These are phyloP conservation scores for Rhopalosiphum maidis DNA, from an alignment of 1,140 invertebrate genomes.

Conservation along the genomic window DNA sequence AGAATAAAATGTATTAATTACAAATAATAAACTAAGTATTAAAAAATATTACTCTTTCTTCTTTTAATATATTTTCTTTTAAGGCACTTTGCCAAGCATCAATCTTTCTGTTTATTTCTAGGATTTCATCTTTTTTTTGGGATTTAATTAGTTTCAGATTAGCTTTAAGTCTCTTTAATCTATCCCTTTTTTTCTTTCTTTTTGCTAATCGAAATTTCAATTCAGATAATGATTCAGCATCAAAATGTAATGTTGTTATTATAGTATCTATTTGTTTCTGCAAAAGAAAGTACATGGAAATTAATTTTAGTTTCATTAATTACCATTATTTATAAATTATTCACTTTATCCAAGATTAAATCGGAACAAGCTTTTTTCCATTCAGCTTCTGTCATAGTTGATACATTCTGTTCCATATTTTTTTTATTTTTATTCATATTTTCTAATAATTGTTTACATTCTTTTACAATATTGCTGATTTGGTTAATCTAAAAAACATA, in stretches of 20 bases:
- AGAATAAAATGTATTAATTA: conserved; percentile 59
- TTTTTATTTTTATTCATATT: conserved; percentile 64
- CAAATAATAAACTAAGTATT: not conserved
- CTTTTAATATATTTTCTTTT: conserved; percentile 69
- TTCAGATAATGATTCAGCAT: conserved; percentile 63
- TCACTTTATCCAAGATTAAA: conserved; percentile 29
- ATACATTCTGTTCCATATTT: not conserved
- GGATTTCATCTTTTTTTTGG: conserved; percentile 63
- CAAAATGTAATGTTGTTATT: conserved; percentile 62
- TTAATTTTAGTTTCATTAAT: not conserved
- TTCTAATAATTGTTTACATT: conserved; percentile 63
- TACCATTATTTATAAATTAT: not conserved
- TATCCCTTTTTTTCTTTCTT: conserved; percentile 67
- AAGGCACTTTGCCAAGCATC: conserved; percentile 69
- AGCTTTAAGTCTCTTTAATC: conserved; percentile 65
- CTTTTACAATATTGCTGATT: conserved; percentile 61
- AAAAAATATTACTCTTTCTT: conserved; percentile 66
- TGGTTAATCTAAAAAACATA: conserved; percentile 63
- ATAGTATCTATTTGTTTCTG: not conserved
- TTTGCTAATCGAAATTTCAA: conserved; percentile 66
- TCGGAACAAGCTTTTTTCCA: conserved; percentile 10
- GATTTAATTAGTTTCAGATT: conserved; percentile 64
- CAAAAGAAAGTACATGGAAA: not conserved
- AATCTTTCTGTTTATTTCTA: conserved; percentile 67
- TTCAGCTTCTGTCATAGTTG: conserved; percentile 15